Conservation (phyloP, 2,888 invertebrate species). For the Diloba caeruleocephala region DNA sequence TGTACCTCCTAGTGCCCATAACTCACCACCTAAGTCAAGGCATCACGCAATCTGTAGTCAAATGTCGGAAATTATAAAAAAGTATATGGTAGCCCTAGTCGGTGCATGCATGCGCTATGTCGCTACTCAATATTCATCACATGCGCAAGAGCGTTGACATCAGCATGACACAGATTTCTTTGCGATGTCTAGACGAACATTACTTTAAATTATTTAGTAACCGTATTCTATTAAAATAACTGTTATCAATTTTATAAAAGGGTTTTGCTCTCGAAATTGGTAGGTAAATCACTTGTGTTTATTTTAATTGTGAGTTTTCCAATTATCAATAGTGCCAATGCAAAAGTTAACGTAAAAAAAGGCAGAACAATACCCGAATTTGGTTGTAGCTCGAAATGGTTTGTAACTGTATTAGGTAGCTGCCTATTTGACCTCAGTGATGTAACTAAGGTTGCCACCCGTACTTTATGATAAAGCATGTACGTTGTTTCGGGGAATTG, state of each 20-base stretch:
- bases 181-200: slow-evolving; percentile 66
- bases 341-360: too few relatives aligned
- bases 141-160: slow-evolving; percentile 73
- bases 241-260: slow-evolving; percentile 31
- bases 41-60: neutral
- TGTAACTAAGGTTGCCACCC: too few relatives aligned
- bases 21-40: neutral
- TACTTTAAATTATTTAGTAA: slow-evolving; percentile 59
- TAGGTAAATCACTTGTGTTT: too few relatives aligned
- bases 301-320: too few relatives aligned
- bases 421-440: too few relatives aligned
- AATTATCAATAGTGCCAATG: too few relatives aligned
- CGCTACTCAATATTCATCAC: slow-evolving; percentile 62
- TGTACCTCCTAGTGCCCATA: too few relatives aligned
- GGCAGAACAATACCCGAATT: too few relatives aligned
- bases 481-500: too few relatives aligned
- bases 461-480: too few relatives aligned
- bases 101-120: slow-evolving; percentile 36
- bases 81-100: slow-evolving; percentile 14
- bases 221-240: slow-evolving; percentile 51
- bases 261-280: neutral
- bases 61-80: neutral
- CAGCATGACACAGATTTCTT: slow-evolving; percentile 66
- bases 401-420: too few relatives aligned
- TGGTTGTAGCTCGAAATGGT: too few relatives aligned